A percentile compares a stretch with the other conserved stretches of the same genome.
These are phyloP conservation scores for Rhorus exstirpatorius DNA, from an alignment of 2,888 invertebrate genomes.

Conservation along the genomic window DNA sequence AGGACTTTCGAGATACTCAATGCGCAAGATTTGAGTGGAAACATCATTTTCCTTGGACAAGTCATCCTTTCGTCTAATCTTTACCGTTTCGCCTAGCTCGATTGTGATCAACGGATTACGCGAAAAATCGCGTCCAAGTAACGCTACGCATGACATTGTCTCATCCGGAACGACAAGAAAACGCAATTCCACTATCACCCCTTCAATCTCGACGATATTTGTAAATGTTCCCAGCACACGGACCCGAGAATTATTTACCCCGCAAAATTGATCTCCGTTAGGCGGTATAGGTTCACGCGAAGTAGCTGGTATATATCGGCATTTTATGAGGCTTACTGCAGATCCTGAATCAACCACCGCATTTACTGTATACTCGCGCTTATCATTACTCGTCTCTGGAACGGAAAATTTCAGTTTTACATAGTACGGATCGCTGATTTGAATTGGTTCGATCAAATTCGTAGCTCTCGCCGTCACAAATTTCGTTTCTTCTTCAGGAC, in stretches of 20 bases:
- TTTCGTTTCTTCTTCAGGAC: conserved; percentile 27
- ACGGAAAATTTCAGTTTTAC: conserved; percentile 30
- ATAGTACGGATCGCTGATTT: conserved; percentile 44
- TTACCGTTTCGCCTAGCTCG: conserved; percentile 8
- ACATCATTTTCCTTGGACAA: background rate
- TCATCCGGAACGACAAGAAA: conserved; percentile 4
- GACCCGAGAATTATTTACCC: conserved; percentile 40
- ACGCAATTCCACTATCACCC: conserved; percentile 49
- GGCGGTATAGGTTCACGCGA: conserved; percentile 40
- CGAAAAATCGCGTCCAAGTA: conserved; percentile 1
- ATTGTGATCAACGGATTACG: background rate
- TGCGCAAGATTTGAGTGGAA: conserved; percentile 12
- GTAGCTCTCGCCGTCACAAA: conserved; percentile 29
- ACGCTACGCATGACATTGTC: background rate
- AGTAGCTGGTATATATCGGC: conserved; percentile 10
- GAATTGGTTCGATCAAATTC: conserved; percentile 46
- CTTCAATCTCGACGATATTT: conserved; percentile 29
- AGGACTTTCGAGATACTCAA: conserved; percentile 8
- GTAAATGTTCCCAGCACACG: conserved; percentile 45
- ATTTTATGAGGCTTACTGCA: conserved; percentile 50
- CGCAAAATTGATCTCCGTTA: conserved; percentile 49
- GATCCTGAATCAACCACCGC: conserved; percentile 58
- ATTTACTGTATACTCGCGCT: conserved; percentile 1
- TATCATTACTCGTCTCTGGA: conserved; percentile 8
- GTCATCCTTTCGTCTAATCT: background rate